phyloP scores from a whole-genome alignment of 1,140 invertebrate genomes.

The Trinorchestia longiramus region DNA sequence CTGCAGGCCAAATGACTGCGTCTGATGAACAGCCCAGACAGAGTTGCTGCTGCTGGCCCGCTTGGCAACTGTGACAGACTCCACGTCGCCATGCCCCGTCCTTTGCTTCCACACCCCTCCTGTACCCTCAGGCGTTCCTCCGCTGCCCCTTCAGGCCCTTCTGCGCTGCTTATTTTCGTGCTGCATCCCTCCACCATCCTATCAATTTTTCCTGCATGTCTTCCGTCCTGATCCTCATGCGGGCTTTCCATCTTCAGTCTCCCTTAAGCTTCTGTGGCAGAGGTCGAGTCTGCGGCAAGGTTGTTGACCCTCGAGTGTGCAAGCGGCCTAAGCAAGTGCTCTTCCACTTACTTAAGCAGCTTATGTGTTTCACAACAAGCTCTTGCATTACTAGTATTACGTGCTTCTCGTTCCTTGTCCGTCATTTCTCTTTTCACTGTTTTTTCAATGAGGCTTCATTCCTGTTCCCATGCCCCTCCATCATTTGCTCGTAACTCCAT shows the following conservation, averaged over 20 bases:
- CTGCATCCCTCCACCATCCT: background rate
- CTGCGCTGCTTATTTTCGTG: background rate
- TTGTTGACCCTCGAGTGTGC: background rate
- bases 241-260: background rate
- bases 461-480: too few species aligned
- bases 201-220: background rate
- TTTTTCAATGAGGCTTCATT: too few species aligned
- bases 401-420: background rate
- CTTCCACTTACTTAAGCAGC: background rate
- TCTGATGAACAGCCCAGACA: background rate
- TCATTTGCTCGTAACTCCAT: too few species aligned
- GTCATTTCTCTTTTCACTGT: background rate
- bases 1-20: background rate
- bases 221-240: too few species aligned
- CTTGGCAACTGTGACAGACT: background rate
- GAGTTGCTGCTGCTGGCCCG: background rate
- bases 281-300: background rate
- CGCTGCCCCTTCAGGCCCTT: background rate
- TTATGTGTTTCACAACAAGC: background rate
- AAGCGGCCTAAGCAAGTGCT: too few species aligned
- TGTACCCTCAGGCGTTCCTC: background rate
- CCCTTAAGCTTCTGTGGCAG: background rate
- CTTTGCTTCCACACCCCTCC: background rate
- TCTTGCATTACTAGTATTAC: background rate
- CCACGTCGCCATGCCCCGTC: background rate